These are phyloP conservation scores for Calephelis nemesis DNA, from an alignment of 1,140 invertebrate genomes.

Conservation along the genomic window DNA sequence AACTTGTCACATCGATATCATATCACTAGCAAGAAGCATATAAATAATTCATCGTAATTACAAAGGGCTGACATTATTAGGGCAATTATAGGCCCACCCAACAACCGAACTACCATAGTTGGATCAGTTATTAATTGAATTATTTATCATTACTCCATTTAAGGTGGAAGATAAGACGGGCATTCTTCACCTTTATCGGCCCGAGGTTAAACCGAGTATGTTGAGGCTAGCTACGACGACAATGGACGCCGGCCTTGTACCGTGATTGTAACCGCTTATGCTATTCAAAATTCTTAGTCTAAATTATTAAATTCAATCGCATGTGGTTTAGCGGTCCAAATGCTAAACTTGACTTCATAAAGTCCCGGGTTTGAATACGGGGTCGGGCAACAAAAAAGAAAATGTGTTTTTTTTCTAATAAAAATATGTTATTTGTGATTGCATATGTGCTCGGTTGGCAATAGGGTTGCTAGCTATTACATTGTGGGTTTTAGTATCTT, in stretches of 20 bases:
- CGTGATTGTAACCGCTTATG: constrained; percentile 47
- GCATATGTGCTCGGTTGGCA: no score
- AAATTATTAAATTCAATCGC: constrained; percentile 20
- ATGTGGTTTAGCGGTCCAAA: no score
- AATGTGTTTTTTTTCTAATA: no score
- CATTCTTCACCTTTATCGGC: constrained; percentile 56
- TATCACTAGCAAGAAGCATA: constrained; percentile 36
- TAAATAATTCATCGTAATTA: constrained; percentile 70
- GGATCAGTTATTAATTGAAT: constrained; percentile 51
- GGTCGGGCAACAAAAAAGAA: no score
- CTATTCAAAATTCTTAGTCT: constrained; percentile 15
- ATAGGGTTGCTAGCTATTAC: no score
- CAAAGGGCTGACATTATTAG: constrained; percentile 69
- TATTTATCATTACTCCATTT: constrained; percentile 60
- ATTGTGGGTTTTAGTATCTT: no score
- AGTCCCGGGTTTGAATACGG: no score
- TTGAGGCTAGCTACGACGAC: constrained; percentile 54
- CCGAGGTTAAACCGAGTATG: constrained; percentile 44
- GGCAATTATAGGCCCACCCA: constrained; percentile 70
- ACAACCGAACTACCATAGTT: constrained; percentile 26
- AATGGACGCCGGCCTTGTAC: constrained; percentile 52
- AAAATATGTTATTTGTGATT: no score
- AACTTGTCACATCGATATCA: constrained; percentile 24
- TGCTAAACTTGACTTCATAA: no score
- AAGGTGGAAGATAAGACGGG: constrained; percentile 47